Evolutionary conservation across 2,888 invertebrate genomes (phyloP), one percentile per base, ranked within the genome.

Genomic region (Biston stratarius): DNA sequence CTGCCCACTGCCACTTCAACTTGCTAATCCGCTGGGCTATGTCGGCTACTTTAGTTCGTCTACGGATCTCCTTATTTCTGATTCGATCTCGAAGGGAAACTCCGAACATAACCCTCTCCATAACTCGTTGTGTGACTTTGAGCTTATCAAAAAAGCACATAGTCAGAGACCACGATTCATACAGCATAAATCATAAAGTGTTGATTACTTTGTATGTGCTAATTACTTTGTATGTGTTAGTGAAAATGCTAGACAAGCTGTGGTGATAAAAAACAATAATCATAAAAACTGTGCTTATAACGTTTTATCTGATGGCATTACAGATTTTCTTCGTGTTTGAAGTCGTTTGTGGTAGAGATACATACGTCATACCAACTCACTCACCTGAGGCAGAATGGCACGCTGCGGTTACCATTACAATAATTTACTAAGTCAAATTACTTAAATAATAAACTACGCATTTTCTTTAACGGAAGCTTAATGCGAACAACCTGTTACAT

Each of bases 401-500:
- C 40, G 47, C 55, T 61, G 63, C 55, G 63, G 60, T 64, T 51
- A 40, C 36, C 11, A 33, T 49, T 6, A 12, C 55, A n/a, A 44
- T 48, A 58, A 57, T 59, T 59, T 51, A 9, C 58, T 49, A 63
- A 59, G 48, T 63, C 55, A 60, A 49, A 59, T 59, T 49, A 59
- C 59, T 52, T 71, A 61, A 42, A 33, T 61, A 64, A 56, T 63
- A 71, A 66, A 59, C 59, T 52, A 34, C 40, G 24, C 53, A 64
- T 76, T 76, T 70, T 75, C 70, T 70, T 48, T 71, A 76, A 72
- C 66, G 76, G 73, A 74, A 75, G 70, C 67, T 71, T 67, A 70
- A 65, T 71, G 71, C 68, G 72, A 69, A 72, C 73, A 73, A 75
- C 74, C 75, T 72, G 71, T 61, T 73, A 75, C 78, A 76, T 82